Evolutionary conservation across 2,113 vertebrate species (phyloP).

Genomic region (Chrysemys picta): DNA sequence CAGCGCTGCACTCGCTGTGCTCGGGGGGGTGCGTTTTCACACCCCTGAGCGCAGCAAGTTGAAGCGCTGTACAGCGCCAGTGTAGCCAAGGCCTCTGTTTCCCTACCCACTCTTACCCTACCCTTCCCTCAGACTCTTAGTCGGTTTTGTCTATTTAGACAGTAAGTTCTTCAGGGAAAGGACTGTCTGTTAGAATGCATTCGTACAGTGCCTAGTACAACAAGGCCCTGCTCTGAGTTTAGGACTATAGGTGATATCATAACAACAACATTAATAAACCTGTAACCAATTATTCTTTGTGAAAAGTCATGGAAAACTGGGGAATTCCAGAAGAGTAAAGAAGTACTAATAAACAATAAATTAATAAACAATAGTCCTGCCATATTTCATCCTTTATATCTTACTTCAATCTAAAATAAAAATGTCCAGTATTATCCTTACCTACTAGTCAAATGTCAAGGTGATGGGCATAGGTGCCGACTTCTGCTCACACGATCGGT

Average conservation of each 20-base stretch:
- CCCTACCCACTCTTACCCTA: background rate
- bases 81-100: background rate
- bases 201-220: background rate
- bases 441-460: background rate
- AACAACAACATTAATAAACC: background rate
- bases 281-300: background rate
- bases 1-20: no score
- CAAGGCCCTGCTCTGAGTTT: background rate
- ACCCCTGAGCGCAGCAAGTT: no score
- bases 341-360: no score
- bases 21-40: no score
- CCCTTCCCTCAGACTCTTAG: background rate
- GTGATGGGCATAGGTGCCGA: no score
- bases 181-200: background rate
- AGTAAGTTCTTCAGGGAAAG: background rate
- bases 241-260: background rate
- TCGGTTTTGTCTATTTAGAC: background rate
- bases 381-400: background rate
- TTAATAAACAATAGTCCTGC: no score
- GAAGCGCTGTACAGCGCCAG: no score
- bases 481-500: no score
- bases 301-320: background rate
- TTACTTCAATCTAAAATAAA: background rate
- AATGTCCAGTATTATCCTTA: background rate
- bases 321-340: background rate